Conservation (phyloP, 2,797 vertebrate species). For the Glyptemys insculpta region DNA sequence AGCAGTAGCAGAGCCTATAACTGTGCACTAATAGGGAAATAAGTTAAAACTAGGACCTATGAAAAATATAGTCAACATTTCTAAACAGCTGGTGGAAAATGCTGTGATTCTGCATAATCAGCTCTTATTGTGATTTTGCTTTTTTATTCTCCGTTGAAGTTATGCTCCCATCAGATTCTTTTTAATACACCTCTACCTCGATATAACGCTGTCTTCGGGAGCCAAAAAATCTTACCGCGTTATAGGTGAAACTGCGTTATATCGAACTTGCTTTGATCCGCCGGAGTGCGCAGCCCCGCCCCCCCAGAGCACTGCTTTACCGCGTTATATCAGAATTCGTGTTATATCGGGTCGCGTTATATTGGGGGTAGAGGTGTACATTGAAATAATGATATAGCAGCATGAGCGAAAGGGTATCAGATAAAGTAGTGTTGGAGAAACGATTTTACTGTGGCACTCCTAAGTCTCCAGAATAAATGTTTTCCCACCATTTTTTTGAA, state of each 20-base stretch:
- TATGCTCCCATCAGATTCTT: background rate
- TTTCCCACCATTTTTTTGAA: slow-evolving; percentile 12
- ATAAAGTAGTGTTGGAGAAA: background rate
- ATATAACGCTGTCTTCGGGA: no score
- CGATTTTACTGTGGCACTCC: background rate
- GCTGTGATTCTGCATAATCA: slow-evolving; percentile 2
- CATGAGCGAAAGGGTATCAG: background rate
- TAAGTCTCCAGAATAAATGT: slow-evolving; percentile 14
- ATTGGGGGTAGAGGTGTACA: no score
- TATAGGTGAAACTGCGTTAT: no score
- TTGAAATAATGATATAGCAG: background rate
- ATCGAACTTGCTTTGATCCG: no score
- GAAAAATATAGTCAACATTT: background rate
- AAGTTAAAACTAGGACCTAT: slow-evolving; percentile 1
- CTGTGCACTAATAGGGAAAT: slow-evolving; percentile 21
- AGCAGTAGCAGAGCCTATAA: slow-evolving; percentile 2
- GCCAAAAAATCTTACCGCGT: no score
- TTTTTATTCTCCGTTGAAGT: slow-evolving; percentile 1
- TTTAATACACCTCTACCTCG: background rate
- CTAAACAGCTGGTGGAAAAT: background rate
- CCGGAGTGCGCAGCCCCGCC: no score
- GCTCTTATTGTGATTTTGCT: background rate
- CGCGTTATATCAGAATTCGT: no score
- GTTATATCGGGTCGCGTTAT: no score
- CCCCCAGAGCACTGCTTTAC: no score